Evolutionary conservation across 2,113 vertebrate genomes (phyloP).

Genomic region (Anthoscopus minutus): DNA sequence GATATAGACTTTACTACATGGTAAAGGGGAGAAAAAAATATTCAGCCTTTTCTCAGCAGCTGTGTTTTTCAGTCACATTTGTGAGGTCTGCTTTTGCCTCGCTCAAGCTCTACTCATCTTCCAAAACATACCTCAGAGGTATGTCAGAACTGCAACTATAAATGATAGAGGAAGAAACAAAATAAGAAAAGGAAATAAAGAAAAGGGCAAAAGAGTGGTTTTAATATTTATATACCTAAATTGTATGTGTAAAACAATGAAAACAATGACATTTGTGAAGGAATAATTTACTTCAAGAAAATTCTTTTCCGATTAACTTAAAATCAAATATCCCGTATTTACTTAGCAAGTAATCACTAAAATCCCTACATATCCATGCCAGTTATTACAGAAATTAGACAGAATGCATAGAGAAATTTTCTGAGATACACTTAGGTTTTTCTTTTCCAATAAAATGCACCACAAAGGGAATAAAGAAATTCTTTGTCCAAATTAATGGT

Average conservation of each 20-base stretch:
- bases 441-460: conserved; percentile 56
- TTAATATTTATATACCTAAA: neutral
- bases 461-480: conserved; percentile 76
- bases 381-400: conserved; percentile 58
- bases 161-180: neutral
- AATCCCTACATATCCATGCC: conserved; percentile 45
- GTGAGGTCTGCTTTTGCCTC: neutral
- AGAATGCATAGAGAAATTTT: conserved; percentile 52
- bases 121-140: neutral
- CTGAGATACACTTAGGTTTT: conserved; percentile 44
- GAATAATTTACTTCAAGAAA: conserved; percentile 39
- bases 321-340: conserved; percentile 52
- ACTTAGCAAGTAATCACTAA: conserved; percentile 44
- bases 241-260: neutral
- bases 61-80: neutral
- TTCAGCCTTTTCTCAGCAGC: neutral
- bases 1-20: neutral
- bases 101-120: neutral
- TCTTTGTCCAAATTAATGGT: conserved; percentile 72
- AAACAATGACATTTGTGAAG: neutral
- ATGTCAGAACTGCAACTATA: neutral
- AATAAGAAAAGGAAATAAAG: neutral
- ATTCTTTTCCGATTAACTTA: conserved; percentile 52
- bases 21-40: neutral
- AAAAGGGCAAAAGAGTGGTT: neutral